phyloP scores from a whole-genome alignment of 2,888 invertebrate species.

The Agrypnus murinus region DNA sequence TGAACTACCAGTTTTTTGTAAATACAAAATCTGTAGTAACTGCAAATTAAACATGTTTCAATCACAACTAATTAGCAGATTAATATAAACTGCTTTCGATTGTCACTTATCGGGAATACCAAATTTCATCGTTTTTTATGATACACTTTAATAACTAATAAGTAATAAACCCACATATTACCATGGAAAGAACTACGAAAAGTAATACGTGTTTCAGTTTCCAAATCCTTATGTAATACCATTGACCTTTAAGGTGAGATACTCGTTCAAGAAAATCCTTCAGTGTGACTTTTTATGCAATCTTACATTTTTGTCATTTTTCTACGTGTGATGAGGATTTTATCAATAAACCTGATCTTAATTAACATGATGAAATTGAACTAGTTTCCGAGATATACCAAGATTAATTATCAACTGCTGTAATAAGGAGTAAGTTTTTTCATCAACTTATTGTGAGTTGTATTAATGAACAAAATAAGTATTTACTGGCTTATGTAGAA shows the following conservation, averaged over 20 bases:
- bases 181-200: not conserved
- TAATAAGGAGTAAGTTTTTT: no score
- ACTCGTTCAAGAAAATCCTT: conserved; percentile 15
- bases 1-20: no score
- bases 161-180: not conserved
- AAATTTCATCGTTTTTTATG: conserved; percentile 14
- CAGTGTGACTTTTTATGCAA: conserved; percentile 11
- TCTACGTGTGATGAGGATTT: conserved; percentile 6
- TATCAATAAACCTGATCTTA: conserved; percentile 2
- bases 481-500: no score
- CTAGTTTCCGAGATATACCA: not conserved
- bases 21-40: no score
- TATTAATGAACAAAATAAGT: no score
- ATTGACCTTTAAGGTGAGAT: conserved; percentile 14
- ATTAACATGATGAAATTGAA: conserved; percentile 3
- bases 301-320: conserved; percentile 27
- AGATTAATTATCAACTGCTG: no score
- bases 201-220: conserved; percentile 14
- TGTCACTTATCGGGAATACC: not conserved
- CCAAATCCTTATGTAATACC: conserved; percentile 15
- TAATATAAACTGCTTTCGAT: no score
- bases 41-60: no score
- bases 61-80: no score
- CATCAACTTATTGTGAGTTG: no score
- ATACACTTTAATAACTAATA: conserved; percentile 7